A percentile compares a stretch with the other conserved stretches of the same genome.
These are phyloP conservation scores for Drosophila infuscata DNA, from an alignment of 2,888 invertebrate genomes.

Conservation along the genomic window DNA sequence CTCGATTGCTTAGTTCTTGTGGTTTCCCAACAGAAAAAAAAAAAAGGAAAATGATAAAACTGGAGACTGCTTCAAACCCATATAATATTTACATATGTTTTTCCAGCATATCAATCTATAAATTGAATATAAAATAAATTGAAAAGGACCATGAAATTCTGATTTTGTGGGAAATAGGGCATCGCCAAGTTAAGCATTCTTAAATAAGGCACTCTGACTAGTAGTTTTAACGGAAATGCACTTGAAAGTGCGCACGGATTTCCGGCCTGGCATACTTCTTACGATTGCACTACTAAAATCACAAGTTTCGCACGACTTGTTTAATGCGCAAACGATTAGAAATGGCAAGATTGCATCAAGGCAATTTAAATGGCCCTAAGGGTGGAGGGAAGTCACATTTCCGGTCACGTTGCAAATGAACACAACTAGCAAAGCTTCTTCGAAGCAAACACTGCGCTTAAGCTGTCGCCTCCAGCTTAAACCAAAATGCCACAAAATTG, in stretches of 20 bases:
- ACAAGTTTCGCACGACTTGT: constrained; percentile 24
- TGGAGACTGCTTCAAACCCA: not conserved
- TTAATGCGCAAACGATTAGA: constrained; percentile 37
- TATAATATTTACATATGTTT: not conserved
- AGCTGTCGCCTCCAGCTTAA: constrained; percentile 23
- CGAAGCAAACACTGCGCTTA: constrained; percentile 10
- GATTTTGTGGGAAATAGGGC: not conserved
- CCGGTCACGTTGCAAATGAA: constrained; percentile 55
- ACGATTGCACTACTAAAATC: constrained; percentile 19
- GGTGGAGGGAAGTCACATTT: constrained; percentile 44
- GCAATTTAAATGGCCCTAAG: constrained; percentile 35
- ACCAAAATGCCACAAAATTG: constrained; percentile 14
- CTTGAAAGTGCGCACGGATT: constrained; percentile 68
- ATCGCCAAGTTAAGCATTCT: not conserved
- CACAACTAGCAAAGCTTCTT: constrained; percentile 54
- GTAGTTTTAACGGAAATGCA: constrained; percentile 67
- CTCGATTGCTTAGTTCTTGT: constrained; percentile 1
- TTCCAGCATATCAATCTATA: not conserved
- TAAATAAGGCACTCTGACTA: not conserved
- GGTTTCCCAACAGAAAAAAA: not conserved
- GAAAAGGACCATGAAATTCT: not conserved
- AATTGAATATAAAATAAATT: not conserved
- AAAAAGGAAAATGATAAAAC: not conserved
- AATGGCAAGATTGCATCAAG: constrained; percentile 39
- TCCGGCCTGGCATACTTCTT: constrained; percentile 53